Conservation (phyloP, 2,888 invertebrate species). For the Panopea generosa region DNA sequence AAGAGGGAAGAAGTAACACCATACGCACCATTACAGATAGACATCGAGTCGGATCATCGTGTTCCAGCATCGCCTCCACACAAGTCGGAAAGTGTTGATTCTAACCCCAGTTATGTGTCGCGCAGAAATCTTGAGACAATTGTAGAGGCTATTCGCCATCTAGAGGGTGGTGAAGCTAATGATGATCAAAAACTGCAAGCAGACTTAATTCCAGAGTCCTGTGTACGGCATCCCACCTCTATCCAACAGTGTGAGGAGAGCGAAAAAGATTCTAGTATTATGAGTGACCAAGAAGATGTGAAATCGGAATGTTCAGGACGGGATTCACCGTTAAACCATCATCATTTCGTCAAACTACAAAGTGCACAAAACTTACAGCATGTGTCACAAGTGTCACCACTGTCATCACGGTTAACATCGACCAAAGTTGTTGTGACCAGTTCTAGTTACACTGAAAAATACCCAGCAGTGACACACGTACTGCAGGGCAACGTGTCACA, state of each 20-base stretch:
- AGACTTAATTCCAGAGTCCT: background rate
- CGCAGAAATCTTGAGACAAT: constrained; percentile 98
- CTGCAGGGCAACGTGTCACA: constrained; percentile 74
- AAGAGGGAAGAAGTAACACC: constrained; percentile 12
- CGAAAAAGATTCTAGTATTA: constrained; percentile 71
- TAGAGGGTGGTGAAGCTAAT: constrained; percentile 92
- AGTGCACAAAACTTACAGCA: constrained; percentile 43
- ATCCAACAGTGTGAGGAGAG: constrained; percentile 71
- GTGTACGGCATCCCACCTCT: constrained; percentile 1
- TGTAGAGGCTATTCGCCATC: constrained; percentile 98
- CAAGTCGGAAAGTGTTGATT: constrained; percentile 41
- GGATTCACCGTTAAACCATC: constrained; percentile 64
- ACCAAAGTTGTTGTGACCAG: constrained; percentile 26
- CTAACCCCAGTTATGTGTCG: constrained; percentile 87
- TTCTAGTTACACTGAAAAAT: constrained; percentile 71
- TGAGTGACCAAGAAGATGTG: constrained; percentile 75
- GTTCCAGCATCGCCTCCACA: constrained; percentile 42
- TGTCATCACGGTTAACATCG: constrained; percentile 22
- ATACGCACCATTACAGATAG: constrained; percentile 13
- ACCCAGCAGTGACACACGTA: constrained; percentile 74
- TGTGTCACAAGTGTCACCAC: constrained; percentile 25
- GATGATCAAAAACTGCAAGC: constrained; percentile 35
- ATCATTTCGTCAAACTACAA: constrained; percentile 48
- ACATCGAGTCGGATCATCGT: constrained; percentile 31
- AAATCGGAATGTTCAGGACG: constrained; percentile 65